Conservation (phyloP, 2,797 vertebrate species). For the Notamacropus eugenii region DNA sequence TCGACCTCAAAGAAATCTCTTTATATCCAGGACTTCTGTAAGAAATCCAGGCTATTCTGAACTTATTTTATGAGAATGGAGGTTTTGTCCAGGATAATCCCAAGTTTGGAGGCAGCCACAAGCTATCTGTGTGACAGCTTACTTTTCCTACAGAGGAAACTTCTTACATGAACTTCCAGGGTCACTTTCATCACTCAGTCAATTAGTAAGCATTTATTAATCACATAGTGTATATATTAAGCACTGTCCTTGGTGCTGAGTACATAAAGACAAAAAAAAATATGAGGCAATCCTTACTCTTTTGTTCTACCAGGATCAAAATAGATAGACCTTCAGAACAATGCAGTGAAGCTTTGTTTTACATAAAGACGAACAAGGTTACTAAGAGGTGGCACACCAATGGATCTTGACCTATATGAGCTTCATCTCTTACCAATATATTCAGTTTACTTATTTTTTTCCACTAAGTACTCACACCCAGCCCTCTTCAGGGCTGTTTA, state of each 20-base stretch:
- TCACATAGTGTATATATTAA: too few species aligned
- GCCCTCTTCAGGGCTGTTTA: too few species aligned
- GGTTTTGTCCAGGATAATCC: background rate
- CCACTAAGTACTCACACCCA: too few species aligned
- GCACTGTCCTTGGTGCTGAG: background rate
- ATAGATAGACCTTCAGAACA: background rate
- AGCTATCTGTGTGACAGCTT: background rate
- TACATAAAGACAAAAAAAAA: background rate
- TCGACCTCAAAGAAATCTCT: background rate
- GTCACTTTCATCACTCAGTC: too few species aligned
- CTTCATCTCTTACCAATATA: background rate
- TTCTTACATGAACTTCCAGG: too few species aligned
- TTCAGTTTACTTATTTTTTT: background rate
- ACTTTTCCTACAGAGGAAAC: background rate
- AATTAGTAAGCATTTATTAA: too few species aligned
- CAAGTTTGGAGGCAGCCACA: background rate
- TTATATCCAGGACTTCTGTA: constrained; percentile 12
- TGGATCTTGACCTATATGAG: background rate
- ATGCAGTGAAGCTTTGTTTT: background rate
- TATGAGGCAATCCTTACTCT: background rate
- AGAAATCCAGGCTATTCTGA: background rate
- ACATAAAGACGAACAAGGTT: too few species aligned
- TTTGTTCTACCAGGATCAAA: background rate
- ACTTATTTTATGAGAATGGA: background rate
- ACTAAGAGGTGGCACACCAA: background rate